Evolutionary conservation across 2,113 vertebrate species (phyloP), one percentile per base, ranked within the genome.

Genomic region (Petrocephalus microphthalmus): DNA sequence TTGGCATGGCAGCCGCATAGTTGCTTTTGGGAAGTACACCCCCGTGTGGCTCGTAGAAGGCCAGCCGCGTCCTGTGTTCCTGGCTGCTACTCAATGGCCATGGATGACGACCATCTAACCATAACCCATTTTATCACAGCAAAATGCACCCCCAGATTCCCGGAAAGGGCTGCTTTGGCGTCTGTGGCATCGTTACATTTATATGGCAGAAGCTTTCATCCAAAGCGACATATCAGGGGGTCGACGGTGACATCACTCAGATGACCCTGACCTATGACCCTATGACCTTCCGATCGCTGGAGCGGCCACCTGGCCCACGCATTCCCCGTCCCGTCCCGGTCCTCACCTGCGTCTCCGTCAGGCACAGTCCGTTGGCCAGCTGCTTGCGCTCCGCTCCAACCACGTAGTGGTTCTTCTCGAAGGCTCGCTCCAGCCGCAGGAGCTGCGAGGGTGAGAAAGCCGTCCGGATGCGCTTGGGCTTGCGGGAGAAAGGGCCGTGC

Each of bases 371-470:
- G 19, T 94, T 96, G 86, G 96, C 96, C 88, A 97, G 94, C 92
- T 96, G 96, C 85, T 96, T 96, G 89, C 96, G 93, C 91, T 96
- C 96, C 0, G 95, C 94, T 52, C 96, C 96, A 10, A 97, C 96
- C 17, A 97, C 96, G 8, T 96, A 97, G 92, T 96, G 95, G 74
- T 96, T 96, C 89, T 96, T 96, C 91, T 97, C 96, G 60, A 97
- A 96, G 88, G 95, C 95, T 20, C 94, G 93, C 64, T 96, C 95
- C 88, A 96, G 93, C 0, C 95, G 92, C 3, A 95, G 94, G 88
- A 96, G 95, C 93, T 96, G 95, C 0, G 96, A 96, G 0, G 95
- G 95, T 0, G 95, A 96, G 91, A 97, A 96, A 52, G 95, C 96
- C 0, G 94, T 96, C 11, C 94, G 91, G 90, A 96, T 96, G 81